Base-by-base conservation (phyloP, 2,113 vertebrate genomes). In the Centrocercus urophasianus region DNA sequence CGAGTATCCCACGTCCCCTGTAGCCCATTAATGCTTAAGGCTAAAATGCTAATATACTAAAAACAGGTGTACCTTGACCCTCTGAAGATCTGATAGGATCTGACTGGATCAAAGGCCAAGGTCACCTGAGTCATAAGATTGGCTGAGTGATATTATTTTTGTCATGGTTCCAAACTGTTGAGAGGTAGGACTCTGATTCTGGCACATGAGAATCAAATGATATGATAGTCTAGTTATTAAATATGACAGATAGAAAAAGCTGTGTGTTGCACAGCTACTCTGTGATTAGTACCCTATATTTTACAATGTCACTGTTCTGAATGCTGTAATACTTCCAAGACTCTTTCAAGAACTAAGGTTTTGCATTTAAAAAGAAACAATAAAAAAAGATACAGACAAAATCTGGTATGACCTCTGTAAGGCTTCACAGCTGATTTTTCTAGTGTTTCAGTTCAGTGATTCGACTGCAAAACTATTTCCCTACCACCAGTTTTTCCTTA, bases 161-260 rank as follows among this genome's bases (percentile, higher is more conserved):
- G 97, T 95, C 93, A 96, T 42, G 59, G 91, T 91, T 97, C 94
- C 92, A 96, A 94, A 95, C 74, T 65, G 75, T 96, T 80, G 85
- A 95, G 80, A 81, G 87, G 52, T 73, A 90, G 88, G 69, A 76
- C 83, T 96, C 77, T 74, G 93, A 89, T 89, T 90, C 80, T 83
- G 88, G 93, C 91, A 96, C 94, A 93, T 67, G 93, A 89, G 88
- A 96, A 96, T 95, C 89, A 96, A 92, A 76, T 95, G 94, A 95
- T 82, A 88, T 47, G 95, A 94, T 93, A 87, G 91, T 94, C 91
- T 85, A 69, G 83, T 97, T 93, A 94, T 96, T 95, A 96, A 96
- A 95, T 97, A 97, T 97, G 97, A 97, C 96, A 97, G 95, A 96
- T 89, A 96, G 93, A 97, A 95, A 97, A 95, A 94, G 95, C 92